Evolutionary conservation across 2,113 vertebrate species (phyloP).

Genomic region (Phrynosoma platyrhinos): DNA sequence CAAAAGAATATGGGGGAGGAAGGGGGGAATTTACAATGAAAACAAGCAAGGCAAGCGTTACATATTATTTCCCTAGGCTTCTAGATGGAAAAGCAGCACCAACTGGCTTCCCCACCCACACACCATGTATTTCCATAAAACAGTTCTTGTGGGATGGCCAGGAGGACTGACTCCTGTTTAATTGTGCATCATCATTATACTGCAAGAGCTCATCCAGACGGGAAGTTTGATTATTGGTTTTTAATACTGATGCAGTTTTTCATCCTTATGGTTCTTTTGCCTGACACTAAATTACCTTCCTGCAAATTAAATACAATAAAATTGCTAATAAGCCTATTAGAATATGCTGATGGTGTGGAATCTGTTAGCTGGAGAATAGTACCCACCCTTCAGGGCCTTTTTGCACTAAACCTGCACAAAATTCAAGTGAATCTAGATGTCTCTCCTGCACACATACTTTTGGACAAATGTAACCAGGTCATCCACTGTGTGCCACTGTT

Average conservation of each 20-base stretch:
- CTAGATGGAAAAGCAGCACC: conserved; percentile 20
- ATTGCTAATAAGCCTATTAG: conserved; percentile 80
- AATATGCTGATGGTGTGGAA: conserved; percentile 73
- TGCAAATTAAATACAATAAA: conserved; percentile 82
- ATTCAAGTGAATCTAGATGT: conserved; percentile 58
- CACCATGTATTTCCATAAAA: conserved; percentile 20
- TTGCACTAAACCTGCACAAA: conserved; percentile 64
- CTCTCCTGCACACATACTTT: not conserved
- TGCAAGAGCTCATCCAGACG: conserved; percentile 69
- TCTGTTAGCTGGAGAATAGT: conserved; percentile 72
- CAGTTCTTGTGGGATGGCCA: not conserved
- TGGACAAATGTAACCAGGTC: conserved; percentile 19
- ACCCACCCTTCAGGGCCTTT: conserved; percentile 65
- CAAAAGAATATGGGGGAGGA: not conserved
- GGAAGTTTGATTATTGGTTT: conserved; percentile 80
- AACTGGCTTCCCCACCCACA: conserved; percentile 32
- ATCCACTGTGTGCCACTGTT: not conserved
- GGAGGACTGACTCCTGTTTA: conserved; percentile 38
- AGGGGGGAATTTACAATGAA: conserved; percentile 16
- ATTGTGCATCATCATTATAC: conserved; percentile 64
- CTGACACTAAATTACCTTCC: conserved; percentile 75
- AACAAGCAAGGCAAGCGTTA: conserved; percentile 7
- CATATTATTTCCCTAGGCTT: conserved; percentile 32
- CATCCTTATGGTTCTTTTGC: conserved; percentile 78
- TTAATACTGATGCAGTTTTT: conserved; percentile 80